These are phyloP conservation scores for Spatulosminthurus flaviceps DNA, from an alignment of 2,888 invertebrate species.

Conservation along the genomic window DNA sequence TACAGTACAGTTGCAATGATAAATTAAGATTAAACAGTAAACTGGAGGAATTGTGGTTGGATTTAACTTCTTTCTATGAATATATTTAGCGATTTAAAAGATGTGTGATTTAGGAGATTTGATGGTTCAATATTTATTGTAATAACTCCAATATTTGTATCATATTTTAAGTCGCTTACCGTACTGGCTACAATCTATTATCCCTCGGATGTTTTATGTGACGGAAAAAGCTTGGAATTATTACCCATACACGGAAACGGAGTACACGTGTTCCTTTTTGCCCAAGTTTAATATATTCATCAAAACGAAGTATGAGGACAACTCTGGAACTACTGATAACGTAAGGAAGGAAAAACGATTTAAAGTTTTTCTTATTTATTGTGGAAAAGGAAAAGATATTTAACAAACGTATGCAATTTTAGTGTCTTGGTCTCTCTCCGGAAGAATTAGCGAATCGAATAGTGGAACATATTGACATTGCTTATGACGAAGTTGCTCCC, in stretches of 20 bases:
- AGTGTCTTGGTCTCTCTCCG: slow-evolving; percentile 79
- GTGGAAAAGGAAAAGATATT: no score
- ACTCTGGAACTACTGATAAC: slow-evolving; percentile 87
- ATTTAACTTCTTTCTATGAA: no score
- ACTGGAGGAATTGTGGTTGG: no score
- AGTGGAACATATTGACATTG: slow-evolving; percentile 86
- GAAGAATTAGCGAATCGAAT: slow-evolving; percentile 78
- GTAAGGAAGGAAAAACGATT: slow-evolving; percentile 68
- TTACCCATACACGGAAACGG: slow-evolving; percentile 75
- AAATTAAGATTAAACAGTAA: no score
- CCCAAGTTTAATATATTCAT: slow-evolving; percentile 86
- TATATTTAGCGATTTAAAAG: no score
- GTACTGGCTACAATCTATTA: slow-evolving; percentile 86
- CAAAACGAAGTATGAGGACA: slow-evolving; percentile 88
- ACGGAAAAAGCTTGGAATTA: slow-evolving; percentile 96
- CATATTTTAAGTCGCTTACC: slow-evolving; percentile 80
- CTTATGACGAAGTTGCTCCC: slow-evolving; percentile 83
- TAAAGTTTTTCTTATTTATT: no score
- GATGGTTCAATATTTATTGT: no score
- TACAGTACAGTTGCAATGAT: no score
- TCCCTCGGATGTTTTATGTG: slow-evolving; percentile 90
- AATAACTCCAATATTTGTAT: no score
- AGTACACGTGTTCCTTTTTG: slow-evolving; percentile 76
- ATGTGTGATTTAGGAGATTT: no score
- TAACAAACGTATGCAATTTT: slow-evolving; percentile 53